phyloP scores from a whole-genome alignment of 53 echinoderm and acorn worm species.

The Paelopatides confundens region DNA sequence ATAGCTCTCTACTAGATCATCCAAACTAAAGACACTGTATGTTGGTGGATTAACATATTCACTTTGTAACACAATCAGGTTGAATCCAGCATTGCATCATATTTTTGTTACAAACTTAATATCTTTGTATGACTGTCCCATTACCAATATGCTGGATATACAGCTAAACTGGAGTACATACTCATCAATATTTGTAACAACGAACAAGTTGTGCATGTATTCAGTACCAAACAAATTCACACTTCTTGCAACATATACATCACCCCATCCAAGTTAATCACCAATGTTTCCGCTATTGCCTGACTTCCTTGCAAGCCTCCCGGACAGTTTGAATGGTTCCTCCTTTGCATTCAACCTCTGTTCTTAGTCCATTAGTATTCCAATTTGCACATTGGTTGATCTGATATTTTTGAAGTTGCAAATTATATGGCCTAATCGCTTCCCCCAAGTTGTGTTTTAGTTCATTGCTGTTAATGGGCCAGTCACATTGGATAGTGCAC shows the following conservation, averaged over 20 bases:
- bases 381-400: conserved; percentile 51
- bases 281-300: background rate
- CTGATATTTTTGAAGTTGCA: conserved; percentile 74
- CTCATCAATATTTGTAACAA: conserved; percentile 7
- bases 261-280: too few species aligned
- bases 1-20: background rate
- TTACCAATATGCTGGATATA: background rate
- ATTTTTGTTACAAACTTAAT: background rate
- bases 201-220: conserved; percentile 54
- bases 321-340: conserved; percentile 1
- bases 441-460: conserved; percentile 66
- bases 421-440: conserved; percentile 59
- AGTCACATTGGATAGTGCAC: conserved; percentile 17
- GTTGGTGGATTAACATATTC: background rate
- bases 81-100: background rate
- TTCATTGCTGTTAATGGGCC: conserved; percentile 49
- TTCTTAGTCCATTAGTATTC: background rate
- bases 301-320: background rate
- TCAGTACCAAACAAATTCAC: conserved; percentile 46
- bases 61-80: background rate
- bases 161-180: conserved; percentile 7
- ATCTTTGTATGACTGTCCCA: background rate
- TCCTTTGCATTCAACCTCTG: conserved; percentile 12
- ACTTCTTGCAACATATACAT: conserved; percentile 50
- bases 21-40: background rate